These are phyloP conservation scores for Zygogramma bicolorata DNA, from an alignment of 2,888 invertebrate genomes.

Conservation along the genomic window DNA sequence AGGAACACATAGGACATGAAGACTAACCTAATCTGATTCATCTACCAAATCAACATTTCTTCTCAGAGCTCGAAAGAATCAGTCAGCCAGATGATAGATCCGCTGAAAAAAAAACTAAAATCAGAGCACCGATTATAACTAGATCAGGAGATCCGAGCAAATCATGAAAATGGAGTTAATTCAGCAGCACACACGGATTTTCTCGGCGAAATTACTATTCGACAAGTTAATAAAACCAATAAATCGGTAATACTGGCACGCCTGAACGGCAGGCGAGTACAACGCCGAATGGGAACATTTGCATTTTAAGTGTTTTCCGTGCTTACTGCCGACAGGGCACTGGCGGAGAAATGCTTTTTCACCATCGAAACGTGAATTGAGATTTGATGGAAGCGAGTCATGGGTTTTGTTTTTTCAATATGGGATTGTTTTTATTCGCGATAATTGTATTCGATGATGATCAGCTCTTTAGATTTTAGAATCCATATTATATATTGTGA, in stretches of 20 bases:
- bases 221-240: slow-evolving; percentile 58
- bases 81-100: too few species aligned
- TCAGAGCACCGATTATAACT: not conserved
- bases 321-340: slow-evolving; percentile 50
- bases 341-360: slow-evolving; percentile 18
- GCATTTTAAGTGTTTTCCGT: slow-evolving; percentile 66
- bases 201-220: slow-evolving; percentile 49
- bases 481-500: too few species aligned
- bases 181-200: slow-evolving; percentile 36
- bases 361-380: not conserved
- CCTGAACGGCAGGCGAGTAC: slow-evolving; percentile 48
- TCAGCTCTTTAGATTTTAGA: too few species aligned
- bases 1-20: too few species aligned
- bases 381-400: too few species aligned
- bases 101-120: not conserved
- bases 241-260: slow-evolving; percentile 56
- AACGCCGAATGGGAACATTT: slow-evolving; percentile 62
- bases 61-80: too few species aligned
- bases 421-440: too few species aligned
- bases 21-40: too few species aligned
- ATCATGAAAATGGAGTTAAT: slow-evolving; percentile 16
- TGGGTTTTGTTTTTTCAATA: too few species aligned
- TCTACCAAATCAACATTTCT: too few species aligned
- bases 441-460: too few species aligned
- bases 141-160: not conserved